phyloP scores from a whole-genome alignment of 2,888 invertebrate species.

The Ellobium chinense region DNA sequence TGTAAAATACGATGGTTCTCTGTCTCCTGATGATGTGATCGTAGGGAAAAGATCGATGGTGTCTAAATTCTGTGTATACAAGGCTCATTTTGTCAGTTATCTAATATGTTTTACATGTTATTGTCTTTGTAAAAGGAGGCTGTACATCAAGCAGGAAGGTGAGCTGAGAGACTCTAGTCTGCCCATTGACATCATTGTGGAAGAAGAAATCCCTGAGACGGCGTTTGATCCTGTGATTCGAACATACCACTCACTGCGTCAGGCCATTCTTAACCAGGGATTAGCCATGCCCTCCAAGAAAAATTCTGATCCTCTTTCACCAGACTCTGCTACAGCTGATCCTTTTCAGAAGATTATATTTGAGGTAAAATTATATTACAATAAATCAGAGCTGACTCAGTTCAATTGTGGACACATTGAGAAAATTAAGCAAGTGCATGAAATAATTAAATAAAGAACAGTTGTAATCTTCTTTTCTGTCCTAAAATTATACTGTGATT shows the following conservation, averaged over 20 bases:
- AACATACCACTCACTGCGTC: constrained; percentile 85
- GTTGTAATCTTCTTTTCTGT: no score
- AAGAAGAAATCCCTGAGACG: constrained; percentile 82
- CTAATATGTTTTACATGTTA: background rate
- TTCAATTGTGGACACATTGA: no score
- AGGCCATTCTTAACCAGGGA: constrained; percentile 84
- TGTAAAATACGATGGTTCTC: no score
- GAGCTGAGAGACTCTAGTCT: constrained; percentile 65
- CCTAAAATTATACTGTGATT: no score
- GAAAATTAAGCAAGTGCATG: no score
- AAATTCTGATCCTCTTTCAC: background rate
- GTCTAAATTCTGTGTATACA: no score
- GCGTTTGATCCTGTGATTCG: constrained; percentile 83
- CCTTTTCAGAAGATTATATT: constrained; percentile 18
- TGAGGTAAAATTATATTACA: background rate
- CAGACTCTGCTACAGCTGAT: background rate
- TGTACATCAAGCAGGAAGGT: constrained; percentile 39
- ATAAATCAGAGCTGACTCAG: no score
- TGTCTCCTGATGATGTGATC: no score
- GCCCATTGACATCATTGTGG: constrained; percentile 85
- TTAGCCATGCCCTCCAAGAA: constrained; percentile 81
- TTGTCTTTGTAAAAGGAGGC: background rate
- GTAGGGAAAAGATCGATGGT: no score
- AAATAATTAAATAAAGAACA: no score
- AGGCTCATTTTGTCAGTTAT: no score